Percentiles rank a stretch among this genome's conserved stretches.
phyloP scores from a whole-genome alignment of 2,113 vertebrate species.

The Anhinga rufa region DNA sequence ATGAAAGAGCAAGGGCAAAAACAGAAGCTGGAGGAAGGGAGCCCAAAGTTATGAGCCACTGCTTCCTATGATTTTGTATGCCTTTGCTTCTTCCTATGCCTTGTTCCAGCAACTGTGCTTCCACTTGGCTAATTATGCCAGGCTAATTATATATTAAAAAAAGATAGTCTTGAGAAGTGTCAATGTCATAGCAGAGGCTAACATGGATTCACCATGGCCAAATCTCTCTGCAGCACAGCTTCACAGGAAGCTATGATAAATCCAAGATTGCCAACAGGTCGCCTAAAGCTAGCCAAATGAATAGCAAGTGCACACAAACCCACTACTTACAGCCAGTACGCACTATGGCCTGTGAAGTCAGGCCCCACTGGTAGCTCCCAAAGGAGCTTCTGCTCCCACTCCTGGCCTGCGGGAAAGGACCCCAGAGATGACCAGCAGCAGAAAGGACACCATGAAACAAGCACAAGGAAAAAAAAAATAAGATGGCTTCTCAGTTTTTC shows the following conservation, averaged over 20 bases:
- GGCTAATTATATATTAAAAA: neutral
- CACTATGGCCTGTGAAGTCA: neutral
- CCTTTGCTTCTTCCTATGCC: neutral
- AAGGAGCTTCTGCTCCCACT: neutral
- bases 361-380: neutral
- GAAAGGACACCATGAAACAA: neutral
- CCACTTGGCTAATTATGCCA: neutral
- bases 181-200: neutral
- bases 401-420: neutral
- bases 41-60: neutral
- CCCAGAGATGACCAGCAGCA: fast-evolving
- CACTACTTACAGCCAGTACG: too few species aligned
- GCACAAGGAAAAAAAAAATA: neutral
- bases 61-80: neutral
- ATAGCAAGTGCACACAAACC: neutral
- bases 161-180: neutral
- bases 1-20: neutral
- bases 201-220: neutral
- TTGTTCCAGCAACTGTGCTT: neutral
- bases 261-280: neutral
- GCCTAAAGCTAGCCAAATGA: neutral
- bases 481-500: neutral
- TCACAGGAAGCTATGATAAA: neutral
- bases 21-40: neutral
- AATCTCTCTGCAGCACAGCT: neutral